Evolutionary conservation across 2,888 invertebrate species (phyloP).

Genomic region (Seira musarum): DNA sequence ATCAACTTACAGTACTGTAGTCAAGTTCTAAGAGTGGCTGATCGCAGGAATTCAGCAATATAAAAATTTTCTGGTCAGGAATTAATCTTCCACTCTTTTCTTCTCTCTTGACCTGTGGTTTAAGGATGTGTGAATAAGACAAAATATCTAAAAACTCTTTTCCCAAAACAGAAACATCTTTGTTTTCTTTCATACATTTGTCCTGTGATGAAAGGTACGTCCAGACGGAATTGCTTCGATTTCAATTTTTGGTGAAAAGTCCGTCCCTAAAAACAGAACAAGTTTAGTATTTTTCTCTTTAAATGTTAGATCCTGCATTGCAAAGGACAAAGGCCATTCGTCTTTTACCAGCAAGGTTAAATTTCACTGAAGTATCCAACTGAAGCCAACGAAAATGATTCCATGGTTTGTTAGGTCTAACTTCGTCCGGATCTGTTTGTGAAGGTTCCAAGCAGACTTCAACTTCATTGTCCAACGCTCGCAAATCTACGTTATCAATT

Average conservation of each 20-base stretch:
- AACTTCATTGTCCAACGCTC: background rate
- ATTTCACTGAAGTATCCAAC: slow-evolving; percentile 35
- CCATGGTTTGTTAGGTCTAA: slow-evolving; percentile 23
- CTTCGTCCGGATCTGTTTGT: too few species aligned
- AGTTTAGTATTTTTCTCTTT: background rate
- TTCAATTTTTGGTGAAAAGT: slow-evolving; percentile 52
- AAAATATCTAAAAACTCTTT: too few species aligned
- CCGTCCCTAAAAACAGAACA: slow-evolving; percentile 36
- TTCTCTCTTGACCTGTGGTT: too few species aligned
- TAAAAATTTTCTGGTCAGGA: slow-evolving; percentile 52
- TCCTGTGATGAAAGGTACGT: slow-evolving; percentile 37
- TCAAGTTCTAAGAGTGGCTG: slow-evolving; percentile 45
- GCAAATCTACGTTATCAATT: too few species aligned
- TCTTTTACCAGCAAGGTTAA: slow-evolving; percentile 44
- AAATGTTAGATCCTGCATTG: too few species aligned
- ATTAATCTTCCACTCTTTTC: slow-evolving; percentile 39
- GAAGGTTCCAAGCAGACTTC: too few species aligned
- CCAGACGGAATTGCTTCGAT: slow-evolving; percentile 50
- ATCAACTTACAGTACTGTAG: slow-evolving; percentile 39
- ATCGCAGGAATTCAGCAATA: slow-evolving; percentile 41
- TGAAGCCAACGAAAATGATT: slow-evolving; percentile 48
- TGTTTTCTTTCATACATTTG: slow-evolving; percentile 17
- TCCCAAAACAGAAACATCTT: too few species aligned
- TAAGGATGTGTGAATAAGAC: too few species aligned
- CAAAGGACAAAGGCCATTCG: too few species aligned